Percentiles rank a stretch among this genome's conserved stretches.
phyloP scores from a whole-genome alignment of 2,888 invertebrate genomes.

The Epinotia ramella region DNA sequence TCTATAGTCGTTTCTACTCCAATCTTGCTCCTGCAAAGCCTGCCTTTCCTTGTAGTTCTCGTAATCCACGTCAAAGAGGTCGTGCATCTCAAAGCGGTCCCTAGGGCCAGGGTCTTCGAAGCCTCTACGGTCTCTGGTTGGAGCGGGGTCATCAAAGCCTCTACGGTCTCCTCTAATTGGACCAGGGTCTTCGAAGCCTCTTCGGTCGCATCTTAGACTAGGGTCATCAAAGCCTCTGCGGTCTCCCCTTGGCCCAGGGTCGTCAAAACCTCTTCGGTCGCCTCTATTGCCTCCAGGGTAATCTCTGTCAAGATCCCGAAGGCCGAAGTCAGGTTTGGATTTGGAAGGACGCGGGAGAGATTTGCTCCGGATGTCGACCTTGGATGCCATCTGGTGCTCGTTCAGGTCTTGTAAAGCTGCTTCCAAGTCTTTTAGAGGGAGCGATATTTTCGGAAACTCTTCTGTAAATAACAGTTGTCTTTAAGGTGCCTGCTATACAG shows the following conservation, averaged over 20 bases:
- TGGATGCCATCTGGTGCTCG: constrained; percentile 66
- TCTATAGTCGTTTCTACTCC: constrained; percentile 58
- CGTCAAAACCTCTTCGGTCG: constrained; percentile 59
- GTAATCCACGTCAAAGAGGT: constrained; percentile 75
- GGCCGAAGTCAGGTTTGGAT: constrained; percentile 67
- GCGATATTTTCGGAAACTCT: constrained; percentile 77
- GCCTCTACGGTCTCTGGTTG: constrained; percentile 59
- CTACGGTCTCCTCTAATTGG: constrained; percentile 50
- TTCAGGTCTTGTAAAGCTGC: constrained; percentile 76
- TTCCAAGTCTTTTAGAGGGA: constrained; percentile 77
- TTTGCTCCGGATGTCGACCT: constrained; percentile 70
- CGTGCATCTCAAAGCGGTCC: constrained; percentile 77
- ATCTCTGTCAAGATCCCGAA: constrained; percentile 67
- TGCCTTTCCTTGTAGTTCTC: constrained; percentile 82
- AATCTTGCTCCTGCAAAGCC: constrained; percentile 61
- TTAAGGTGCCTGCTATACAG: not conserved
- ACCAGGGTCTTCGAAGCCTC: constrained; percentile 57
- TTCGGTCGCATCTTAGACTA: constrained; percentile 55
- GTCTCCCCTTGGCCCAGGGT: constrained; percentile 45
- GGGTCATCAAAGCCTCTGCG: constrained; percentile 60
- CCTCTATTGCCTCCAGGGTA: constrained; percentile 45
- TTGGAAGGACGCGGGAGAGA: constrained; percentile 74
- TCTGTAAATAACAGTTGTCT: constrained; percentile 57
- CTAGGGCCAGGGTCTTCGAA: constrained; percentile 54
- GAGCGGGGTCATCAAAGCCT: constrained; percentile 54